Conservation (phyloP, 2,797 vertebrate genomes). For the Acomys russatus region DNA sequence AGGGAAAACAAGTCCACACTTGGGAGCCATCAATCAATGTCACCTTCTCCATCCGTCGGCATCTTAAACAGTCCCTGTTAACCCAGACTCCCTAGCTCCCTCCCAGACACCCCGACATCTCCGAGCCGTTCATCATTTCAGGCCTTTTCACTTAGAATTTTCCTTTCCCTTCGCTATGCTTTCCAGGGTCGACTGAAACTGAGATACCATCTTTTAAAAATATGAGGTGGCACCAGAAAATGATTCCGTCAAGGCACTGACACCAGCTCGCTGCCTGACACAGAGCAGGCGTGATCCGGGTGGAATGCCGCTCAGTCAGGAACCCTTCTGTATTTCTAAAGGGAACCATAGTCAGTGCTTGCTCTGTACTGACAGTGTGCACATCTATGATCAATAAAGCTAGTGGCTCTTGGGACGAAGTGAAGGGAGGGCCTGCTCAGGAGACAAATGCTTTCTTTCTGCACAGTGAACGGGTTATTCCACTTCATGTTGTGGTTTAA, state of each 20-base stretch:
- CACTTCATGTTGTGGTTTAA: background rate
- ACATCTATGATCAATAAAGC: background rate
- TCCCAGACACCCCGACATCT: background rate
- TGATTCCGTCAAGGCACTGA: background rate
- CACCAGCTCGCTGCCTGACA: background rate
- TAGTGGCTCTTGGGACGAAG: background rate
- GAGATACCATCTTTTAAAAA: slow-evolving; percentile 44
- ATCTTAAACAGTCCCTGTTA: background rate
- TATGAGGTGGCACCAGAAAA: background rate
- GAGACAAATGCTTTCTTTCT: background rate
- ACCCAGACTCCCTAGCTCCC: background rate
- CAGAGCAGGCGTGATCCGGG: background rate
- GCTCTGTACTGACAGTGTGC: background rate
- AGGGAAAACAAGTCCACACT: background rate
- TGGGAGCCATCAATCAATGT: background rate
- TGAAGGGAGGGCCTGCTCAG: background rate
- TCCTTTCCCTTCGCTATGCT: background rate
- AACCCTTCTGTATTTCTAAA: background rate
- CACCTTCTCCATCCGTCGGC: background rate
- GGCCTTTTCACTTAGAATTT: background rate
- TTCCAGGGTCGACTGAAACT: background rate
- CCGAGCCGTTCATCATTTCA: background rate
- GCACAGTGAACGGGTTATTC: background rate
- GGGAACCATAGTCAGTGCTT: background rate
- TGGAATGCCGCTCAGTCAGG: background rate